Evolutionary conservation across 2,113 vertebrate species (phyloP).

Genomic region (Cheilinus undulatus): DNA sequence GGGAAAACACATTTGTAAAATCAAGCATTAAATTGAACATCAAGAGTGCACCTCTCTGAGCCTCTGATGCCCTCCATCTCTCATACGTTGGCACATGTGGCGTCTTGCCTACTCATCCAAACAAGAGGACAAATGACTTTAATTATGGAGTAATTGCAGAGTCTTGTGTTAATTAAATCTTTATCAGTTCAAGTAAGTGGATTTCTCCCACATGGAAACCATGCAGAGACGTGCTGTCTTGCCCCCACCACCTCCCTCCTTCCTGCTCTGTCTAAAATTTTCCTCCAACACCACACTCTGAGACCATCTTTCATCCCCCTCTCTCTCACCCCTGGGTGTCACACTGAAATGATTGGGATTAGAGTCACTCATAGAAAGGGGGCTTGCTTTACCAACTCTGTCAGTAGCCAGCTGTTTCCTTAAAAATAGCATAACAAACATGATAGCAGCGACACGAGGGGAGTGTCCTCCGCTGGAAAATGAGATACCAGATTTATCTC

Average conservation of each 20-base stretch:
- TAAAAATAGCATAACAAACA: conserved; percentile 81
- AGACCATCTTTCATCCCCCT: conserved; percentile 52
- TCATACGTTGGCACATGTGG: conserved; percentile 48
- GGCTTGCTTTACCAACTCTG: conserved; percentile 64
- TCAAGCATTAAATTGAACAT: conserved; percentile 42
- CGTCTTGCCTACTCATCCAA: conserved; percentile 88
- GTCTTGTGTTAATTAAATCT: conserved; percentile 99
- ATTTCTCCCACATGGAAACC: conserved; percentile 95
- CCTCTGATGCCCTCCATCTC: conserved; percentile 31
- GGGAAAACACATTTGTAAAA: conserved; percentile 48
- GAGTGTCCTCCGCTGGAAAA: conserved; percentile 78
- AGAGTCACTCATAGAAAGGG: conserved; percentile 56
- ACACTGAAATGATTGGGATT: conserved; percentile 69
- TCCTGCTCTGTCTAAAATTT: conserved; percentile 47
- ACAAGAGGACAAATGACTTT: conserved; percentile 98
- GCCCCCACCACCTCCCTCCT: conserved; percentile 17
- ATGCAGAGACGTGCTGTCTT: conserved; percentile 67
- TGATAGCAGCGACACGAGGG: conserved; percentile 63
- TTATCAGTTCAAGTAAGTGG: conserved; percentile 98
- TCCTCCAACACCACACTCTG: conserved; percentile 39
- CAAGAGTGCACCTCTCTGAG: conserved; percentile 54
- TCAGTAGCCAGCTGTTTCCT: conserved; percentile 77
- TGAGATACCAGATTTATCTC: conserved; percentile 83
- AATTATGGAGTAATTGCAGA: conserved; percentile 98
- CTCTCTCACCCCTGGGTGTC: conserved; percentile 51